These are phyloP conservation scores for Philopotamus ludificatus DNA, from an alignment of 1,140 invertebrate genomes.

Conservation along the genomic window DNA sequence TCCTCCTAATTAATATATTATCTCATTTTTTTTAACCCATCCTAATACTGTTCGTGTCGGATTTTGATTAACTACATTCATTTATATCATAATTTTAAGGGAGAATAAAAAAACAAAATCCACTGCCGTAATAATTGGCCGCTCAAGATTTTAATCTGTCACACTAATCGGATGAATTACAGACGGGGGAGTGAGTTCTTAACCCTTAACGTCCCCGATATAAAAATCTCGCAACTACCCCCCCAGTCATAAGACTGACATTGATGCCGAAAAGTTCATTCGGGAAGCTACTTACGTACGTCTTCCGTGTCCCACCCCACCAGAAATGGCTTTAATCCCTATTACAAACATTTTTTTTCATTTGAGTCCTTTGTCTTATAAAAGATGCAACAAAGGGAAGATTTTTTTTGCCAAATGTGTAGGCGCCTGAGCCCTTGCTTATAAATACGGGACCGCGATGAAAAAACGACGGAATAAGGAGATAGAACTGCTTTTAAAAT, in stretches of 20 bases:
- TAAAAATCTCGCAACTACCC: constrained; percentile 6
- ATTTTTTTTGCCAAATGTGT: neutral
- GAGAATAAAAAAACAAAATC: neutral
- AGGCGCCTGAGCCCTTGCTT: constrained; percentile 21
- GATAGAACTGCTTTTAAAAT: constrained; percentile 9
- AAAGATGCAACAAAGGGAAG: constrained; percentile 34
- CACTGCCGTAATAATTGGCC: neutral
- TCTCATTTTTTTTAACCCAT: no score
- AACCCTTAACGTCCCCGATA: neutral
- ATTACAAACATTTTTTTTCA: constrained; percentile 40
- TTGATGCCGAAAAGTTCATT: constrained; percentile 5
- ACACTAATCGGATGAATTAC: neutral
- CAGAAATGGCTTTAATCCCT: constrained; percentile 29
- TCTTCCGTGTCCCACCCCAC: neutral
- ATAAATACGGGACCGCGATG: constrained; percentile 14
- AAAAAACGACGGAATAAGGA: constrained; percentile 23
- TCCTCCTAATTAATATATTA: no score
- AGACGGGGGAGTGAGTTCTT: neutral
- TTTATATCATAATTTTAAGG: no score
- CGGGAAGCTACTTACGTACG: neutral
- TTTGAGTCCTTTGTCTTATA: constrained; percentile 41
- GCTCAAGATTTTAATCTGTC: neutral
- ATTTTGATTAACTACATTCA: no score
- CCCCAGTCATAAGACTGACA: constrained; percentile 13
- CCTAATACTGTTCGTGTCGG: no score